These are phyloP conservation scores for Papilio polytes DNA, from an alignment of 1,140 invertebrate species.

Conservation along the genomic window DNA sequence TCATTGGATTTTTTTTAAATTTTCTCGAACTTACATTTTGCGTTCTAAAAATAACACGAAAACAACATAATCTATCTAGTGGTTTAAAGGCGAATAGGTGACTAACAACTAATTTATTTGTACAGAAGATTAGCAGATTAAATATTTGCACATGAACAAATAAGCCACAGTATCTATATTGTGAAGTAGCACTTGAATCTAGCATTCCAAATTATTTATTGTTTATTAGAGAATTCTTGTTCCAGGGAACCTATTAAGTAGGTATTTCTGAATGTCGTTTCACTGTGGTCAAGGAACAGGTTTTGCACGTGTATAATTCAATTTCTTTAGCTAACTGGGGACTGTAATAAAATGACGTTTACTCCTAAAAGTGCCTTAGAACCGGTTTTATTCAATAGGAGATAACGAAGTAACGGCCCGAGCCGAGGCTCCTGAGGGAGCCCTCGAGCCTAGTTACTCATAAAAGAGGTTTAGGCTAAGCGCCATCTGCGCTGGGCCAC, in stretches of 20 bases:
- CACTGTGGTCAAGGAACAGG: constrained; percentile 23
- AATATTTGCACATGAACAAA: neutral
- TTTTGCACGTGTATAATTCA: constrained; percentile 33
- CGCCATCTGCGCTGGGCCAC: too few species aligned
- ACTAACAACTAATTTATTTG: neutral
- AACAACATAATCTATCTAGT: too few species aligned
- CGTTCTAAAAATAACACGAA: too few species aligned
- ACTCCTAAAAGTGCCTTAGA: neutral
- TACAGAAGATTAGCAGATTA: too few species aligned
- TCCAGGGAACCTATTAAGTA: neutral
- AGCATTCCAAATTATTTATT: neutral
- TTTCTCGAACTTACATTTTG: too few species aligned
- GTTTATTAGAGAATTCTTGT: constrained; percentile 2
- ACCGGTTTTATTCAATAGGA: constrained; percentile 18
- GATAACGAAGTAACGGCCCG: too few species aligned
- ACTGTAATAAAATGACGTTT: constrained; percentile 30
- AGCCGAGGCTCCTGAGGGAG: too few species aligned
- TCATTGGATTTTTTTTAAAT: neutral
- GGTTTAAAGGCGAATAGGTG: neutral
- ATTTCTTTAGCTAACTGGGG: constrained; percentile 5
- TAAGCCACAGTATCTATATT: neutral
- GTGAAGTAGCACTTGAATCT: neutral
- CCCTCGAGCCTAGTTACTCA: too few species aligned
- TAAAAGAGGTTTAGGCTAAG: too few species aligned
- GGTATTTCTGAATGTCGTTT: constrained; percentile 1